Base-by-base conservation (phyloP, 2,797 vertebrate genomes). In the Xiphophorus birchmanni region DNA sequence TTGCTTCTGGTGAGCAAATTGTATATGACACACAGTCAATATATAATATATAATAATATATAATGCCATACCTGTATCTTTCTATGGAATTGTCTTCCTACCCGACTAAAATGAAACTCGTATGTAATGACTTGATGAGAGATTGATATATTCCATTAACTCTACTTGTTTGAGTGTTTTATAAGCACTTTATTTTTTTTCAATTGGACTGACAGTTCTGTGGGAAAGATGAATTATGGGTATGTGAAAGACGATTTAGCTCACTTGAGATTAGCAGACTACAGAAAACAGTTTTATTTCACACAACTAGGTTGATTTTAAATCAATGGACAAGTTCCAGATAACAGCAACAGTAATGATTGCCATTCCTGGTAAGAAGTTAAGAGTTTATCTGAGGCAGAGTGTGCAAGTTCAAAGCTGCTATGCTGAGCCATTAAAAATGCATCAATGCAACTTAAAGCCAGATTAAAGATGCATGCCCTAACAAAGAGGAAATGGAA, bases 401-500 rank as follows among this genome's bases (percentile, higher is more conserved):
- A 63, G 4, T 17, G 12, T 17, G 58, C 29, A 32, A 37, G 63
- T 21, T 37, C 35, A 67, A 40, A 40, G 35, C 45, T 17, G 44
- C 12, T 77, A 83, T 80, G 79, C 48, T 48, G 65, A 44, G 8
- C 2, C 79, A 82, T 93, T 82, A 93, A 93, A 65, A 86, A 94
- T 93, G 82, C 86, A 94, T 82, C 35, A 21, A 15, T 65, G 63
- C 32, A 65, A 65, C 63, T 65, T 65, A 65, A 37, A 65, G 63
- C 63, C 72, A 75, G 84, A 92, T 92, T 50, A 92, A 92, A 93
- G 83, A 90, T 89, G 80, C 78, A 93, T 88, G 79, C 4, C 29
- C 23, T 47, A 26, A 84, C 80, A 79, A 80, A 83, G 76, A 52
- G 21, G 77, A 60, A 75, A 78, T 0, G 2, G 40, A 40, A 65